Conservation (phyloP, 2,797 vertebrate species). For the Brachyalestes nurse region DNA sequence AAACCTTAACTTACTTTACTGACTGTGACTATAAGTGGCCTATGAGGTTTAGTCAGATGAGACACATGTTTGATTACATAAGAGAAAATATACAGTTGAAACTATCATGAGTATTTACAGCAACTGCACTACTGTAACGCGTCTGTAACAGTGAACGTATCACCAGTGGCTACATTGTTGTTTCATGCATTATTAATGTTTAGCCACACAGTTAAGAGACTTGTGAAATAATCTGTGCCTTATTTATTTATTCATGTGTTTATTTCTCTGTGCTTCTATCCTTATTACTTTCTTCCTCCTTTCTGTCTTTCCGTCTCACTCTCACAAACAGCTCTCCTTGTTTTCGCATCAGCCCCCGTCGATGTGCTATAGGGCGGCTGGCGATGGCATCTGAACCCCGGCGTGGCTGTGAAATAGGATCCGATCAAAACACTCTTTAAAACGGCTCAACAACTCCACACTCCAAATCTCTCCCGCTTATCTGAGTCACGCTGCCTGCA, state of each 20-base stretch:
- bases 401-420: constrained; percentile 58
- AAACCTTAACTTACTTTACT: no score
- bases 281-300: not conserved
- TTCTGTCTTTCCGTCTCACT: not conserved
- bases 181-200: no score
- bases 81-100: no score
- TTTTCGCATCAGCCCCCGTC: constrained; percentile 49
- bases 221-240: no score
- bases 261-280: not conserved
- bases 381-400: constrained; percentile 53
- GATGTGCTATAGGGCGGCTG: constrained; percentile 38
- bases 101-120: no score
- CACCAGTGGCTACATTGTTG: no score
- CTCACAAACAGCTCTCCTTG: constrained; percentile 33
- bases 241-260: not conserved
- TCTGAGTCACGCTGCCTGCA: constrained; percentile 37
- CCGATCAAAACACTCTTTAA: constrained; percentile 55
- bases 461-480: constrained; percentile 43
- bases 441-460: constrained; percentile 54
- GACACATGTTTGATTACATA: no score
- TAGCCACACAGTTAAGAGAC: no score
- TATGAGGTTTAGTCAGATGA: no score
- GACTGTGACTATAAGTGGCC: no score
- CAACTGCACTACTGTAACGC: no score
- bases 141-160: no score